Evolutionary conservation across 2,888 invertebrate genomes (phyloP).

Genomic region (Pseudoips prasinana): DNA sequence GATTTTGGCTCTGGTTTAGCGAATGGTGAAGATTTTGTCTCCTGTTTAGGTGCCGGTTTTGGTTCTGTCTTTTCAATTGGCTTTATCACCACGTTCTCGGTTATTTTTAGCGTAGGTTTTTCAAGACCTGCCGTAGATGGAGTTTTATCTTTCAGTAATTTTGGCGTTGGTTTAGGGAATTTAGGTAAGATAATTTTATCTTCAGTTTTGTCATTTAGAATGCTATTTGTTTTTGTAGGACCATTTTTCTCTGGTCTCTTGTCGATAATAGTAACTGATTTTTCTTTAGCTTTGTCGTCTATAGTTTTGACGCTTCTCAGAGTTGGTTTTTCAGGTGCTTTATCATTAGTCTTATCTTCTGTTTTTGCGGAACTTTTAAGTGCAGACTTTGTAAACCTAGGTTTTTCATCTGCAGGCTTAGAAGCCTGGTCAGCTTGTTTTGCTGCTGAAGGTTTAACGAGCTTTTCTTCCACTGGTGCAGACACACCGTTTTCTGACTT

Average conservation of each 20-base stretch:
- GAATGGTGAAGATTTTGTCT: constrained; percentile 24
- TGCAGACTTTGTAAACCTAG: constrained; percentile 59
- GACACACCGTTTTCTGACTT: constrained; percentile 65
- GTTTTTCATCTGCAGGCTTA: constrained; percentile 60
- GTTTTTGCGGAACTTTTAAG: constrained; percentile 40
- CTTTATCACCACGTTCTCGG: constrained; percentile 33
- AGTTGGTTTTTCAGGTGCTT: constrained; percentile 54
- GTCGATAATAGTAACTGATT: constrained; percentile 70
- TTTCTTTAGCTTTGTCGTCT: constrained; percentile 70
- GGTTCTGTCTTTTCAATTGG: constrained; percentile 38
- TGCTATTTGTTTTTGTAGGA: constrained; percentile 41
- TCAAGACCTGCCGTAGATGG: constrained; percentile 10
- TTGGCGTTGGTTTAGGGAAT: constrained; percentile 35
- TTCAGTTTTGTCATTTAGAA: constrained; percentile 39
- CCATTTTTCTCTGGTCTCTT: constrained; percentile 59
- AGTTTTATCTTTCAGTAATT: constrained; percentile 36
- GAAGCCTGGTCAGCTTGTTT: constrained; percentile 59
- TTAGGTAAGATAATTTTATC: constrained; percentile 32
- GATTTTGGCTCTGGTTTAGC: constrained; percentile 33
- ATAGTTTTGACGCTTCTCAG: constrained; percentile 66
- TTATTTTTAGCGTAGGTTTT: constrained; percentile 23
- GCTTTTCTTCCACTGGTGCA: constrained; percentile 62
- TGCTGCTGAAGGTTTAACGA: constrained; percentile 67
- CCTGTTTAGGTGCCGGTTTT: constrained; percentile 15
- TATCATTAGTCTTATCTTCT: constrained; percentile 51